Percentiles rank a stretch among this genome's conserved stretches.
Evolutionary conservation across 2,888 invertebrate species (phyloP).

Genomic region (Lasioglossum marginatum): DNA sequence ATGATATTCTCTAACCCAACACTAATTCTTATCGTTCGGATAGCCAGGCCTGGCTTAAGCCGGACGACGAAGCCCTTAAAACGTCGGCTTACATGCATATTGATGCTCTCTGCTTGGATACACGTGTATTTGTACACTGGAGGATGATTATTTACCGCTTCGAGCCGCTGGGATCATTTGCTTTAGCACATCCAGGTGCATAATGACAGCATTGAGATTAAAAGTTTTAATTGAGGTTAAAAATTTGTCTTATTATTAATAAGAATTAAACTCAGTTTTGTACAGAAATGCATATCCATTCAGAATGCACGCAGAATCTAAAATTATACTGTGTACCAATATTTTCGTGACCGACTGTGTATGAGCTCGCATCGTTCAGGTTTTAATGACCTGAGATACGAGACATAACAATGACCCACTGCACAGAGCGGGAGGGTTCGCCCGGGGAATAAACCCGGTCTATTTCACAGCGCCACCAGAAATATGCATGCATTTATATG

Average conservation of each 20-base stretch:
- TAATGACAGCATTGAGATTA: not conserved
- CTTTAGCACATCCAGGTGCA: not conserved
- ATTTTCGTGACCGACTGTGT: no score
- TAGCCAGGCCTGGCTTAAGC: constrained; percentile 69
- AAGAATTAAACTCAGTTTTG: no score
- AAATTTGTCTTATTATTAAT: no score
- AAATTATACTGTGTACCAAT: no score
- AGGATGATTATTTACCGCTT: not conserved
- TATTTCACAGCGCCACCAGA: not conserved
- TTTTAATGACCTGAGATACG: not conserved
- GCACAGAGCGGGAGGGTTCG: not conserved
- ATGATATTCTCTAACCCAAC: constrained; percentile 75
- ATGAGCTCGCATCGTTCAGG: not conserved
- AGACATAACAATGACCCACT: not conserved
- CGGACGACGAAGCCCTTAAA: constrained; percentile 79
- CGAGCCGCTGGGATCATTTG: not conserved
- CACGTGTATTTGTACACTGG: constrained; percentile 66
- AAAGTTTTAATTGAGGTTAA: not conserved
- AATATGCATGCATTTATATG: constrained; percentile 21
- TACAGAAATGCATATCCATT: no score
- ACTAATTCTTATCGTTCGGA: constrained; percentile 47
- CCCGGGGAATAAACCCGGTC: not conserved
- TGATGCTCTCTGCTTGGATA: constrained; percentile 72
- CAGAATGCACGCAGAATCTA: no score
- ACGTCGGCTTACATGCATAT: constrained; percentile 80